These are phyloP conservation scores for Dromococcyx pavoninus DNA, from an alignment of 2,797 vertebrate genomes.

Conservation along the genomic window DNA sequence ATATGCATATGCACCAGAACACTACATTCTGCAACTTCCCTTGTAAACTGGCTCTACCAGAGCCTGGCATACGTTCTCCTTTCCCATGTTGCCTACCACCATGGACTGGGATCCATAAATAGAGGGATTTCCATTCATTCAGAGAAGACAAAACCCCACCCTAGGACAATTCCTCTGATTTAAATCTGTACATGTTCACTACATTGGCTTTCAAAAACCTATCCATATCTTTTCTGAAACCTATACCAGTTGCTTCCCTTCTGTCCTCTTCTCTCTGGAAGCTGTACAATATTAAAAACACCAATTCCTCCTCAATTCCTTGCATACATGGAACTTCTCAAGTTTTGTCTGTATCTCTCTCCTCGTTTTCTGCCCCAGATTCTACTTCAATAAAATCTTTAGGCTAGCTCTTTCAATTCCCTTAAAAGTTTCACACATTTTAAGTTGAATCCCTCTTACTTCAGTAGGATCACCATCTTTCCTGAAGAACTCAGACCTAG, in stretches of 20 bases:
- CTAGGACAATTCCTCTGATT: background rate
- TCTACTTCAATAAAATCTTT: background rate
- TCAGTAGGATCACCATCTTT: background rate
- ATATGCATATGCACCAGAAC: background rate
- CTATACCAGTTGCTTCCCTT: background rate
- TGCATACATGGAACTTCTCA: background rate
- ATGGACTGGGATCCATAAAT: slow-evolving; percentile 66
- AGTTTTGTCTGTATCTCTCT: background rate
- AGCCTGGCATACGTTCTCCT: background rate
- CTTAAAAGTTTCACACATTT: background rate
- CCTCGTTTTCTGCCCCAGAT: background rate
- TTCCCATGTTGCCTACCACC: slow-evolving; percentile 55
- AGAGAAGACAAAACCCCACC: background rate
- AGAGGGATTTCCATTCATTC: slow-evolving; percentile 49
- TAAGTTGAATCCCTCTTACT: background rate
- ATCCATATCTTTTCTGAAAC: background rate
- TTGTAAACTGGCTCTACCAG: background rate
- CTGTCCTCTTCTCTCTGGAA: background rate
- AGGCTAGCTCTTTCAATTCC: background rate
- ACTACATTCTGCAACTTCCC: slow-evolving; percentile 69
- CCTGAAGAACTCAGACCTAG: background rate
- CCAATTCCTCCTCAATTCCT: background rate
- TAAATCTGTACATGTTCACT: background rate
- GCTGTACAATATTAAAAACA: background rate
- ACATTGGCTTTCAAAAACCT: background rate